These are phyloP conservation scores for Neuroterus valhalla DNA, from an alignment of 1,140 invertebrate genomes.

Conservation along the genomic window DNA sequence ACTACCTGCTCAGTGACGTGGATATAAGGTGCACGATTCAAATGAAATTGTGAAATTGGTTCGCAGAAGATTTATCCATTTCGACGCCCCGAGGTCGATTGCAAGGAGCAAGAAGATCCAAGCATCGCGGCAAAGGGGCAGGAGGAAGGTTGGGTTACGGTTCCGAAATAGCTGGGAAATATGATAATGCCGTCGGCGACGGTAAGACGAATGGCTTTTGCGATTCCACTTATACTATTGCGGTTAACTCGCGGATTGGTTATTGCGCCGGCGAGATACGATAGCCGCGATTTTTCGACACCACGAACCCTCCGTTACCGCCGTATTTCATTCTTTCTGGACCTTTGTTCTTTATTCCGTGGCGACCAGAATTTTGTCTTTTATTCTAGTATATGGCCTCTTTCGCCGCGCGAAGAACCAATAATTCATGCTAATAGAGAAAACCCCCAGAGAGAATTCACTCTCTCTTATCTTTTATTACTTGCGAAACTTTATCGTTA, in stretches of 20 bases:
- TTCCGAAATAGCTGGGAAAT: constrained; percentile 49
- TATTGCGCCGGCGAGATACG: constrained; percentile 47
- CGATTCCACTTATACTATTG: constrained; percentile 46
- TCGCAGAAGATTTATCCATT: constrained; percentile 19
- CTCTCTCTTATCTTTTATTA: constrained; percentile 29
- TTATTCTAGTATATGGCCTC: constrained; percentile 28
- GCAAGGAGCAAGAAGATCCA: constrained; percentile 17
- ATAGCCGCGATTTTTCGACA: constrained; percentile 46
- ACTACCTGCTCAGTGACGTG: constrained; percentile 18
- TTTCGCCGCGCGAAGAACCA: constrained; percentile 24
- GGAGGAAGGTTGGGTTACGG: constrained; percentile 33
- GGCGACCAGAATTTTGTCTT: constrained; percentile 28
- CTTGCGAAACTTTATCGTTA: constrained; percentile 5
- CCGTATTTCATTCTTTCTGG: constrained; percentile 50
- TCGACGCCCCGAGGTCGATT: constrained; percentile 23
- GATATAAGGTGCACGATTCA: constrained; percentile 21
- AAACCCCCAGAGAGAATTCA: constrained; percentile 18
- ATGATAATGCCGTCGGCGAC: constrained; percentile 59
- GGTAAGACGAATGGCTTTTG: constrained; percentile 56
- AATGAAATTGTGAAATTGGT: constrained; percentile 29
- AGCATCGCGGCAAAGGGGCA: constrained; percentile 4
- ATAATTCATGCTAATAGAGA: constrained; percentile 29
- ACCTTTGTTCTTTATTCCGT: constrained; percentile 21
- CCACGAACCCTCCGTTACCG: constrained; percentile 38
- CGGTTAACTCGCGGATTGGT: constrained; percentile 57